Evolutionary conservation across 2,888 invertebrate species (phyloP), one percentile per base, ranked within the genome.

Genomic region (Folsomia manolachei): DNA sequence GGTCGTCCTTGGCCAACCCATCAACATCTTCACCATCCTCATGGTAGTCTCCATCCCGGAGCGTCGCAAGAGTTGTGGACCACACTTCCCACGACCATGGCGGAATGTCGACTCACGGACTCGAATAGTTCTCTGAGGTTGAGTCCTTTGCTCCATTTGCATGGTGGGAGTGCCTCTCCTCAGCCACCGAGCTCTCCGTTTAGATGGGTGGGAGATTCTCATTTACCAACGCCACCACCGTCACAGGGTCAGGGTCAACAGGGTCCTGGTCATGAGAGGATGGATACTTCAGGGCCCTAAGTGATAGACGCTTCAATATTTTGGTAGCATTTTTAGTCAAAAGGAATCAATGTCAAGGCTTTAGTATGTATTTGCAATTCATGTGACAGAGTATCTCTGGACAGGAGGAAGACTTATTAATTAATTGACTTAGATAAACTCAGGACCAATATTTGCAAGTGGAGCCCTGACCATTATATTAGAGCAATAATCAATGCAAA

Each of bases 21-120:
- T 14, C 39, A 68, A 52, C 18, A 63, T 52, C 60, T 11, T n/a
- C n/a, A 39, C 39, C 39, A 39, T 69, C 71, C 18, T 74, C n/a
- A n/a, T n/a, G n/a, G n/a, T n/a, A 70, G 71, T 27, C 71, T 21
- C 69, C 52, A 9, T 63, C 39, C 4, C 39, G 7, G 4, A 4
- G 7, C 4, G 7, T 14, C 39, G 21, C 72, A 70, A 21, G 68
- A 56, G 18, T 4, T 9, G 18, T 80, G 79, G 79, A 73, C 76
- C 63, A 76, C 74, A 2, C 72, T 80, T 1, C 80, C 80, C 11
- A 79, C 79, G 2, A 79, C 80, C 0, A 74, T 80, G 76, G 76
- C 78, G 19, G 80, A 80, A 23, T 80, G 80, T 63, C 79, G 78
- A 75, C 73, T 80, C 66, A 80, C 79, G 64, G 80, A 80, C 69